phyloP scores from a whole-genome alignment of 2,888 invertebrate species.

The Strigamia crassipes region DNA sequence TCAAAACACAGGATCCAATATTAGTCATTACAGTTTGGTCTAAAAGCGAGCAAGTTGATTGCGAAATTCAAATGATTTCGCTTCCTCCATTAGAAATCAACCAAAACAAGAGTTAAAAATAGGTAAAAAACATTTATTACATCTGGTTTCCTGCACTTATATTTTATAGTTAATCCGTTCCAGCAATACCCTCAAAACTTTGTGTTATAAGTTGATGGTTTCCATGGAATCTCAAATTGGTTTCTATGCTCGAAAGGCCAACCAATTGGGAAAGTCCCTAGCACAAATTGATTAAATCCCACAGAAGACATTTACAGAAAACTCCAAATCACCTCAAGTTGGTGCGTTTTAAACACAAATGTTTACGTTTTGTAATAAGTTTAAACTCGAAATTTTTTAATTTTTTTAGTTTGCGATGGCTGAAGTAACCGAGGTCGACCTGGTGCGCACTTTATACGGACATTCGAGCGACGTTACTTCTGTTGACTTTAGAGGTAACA shows the following conservation, averaged over 20 bases:
- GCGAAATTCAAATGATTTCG: too few relatives aligned
- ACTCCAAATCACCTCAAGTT: too few relatives aligned
- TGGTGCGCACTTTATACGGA: slow-evolving; percentile 46
- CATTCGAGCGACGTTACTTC: slow-evolving; percentile 50
- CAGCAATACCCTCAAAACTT: neutral
- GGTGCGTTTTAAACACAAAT: too few relatives aligned
- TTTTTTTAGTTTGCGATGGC: neutral
- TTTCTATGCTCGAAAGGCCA: neutral
- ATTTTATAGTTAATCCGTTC: neutral
- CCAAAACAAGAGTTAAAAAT: too few relatives aligned
- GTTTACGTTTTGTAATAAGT: too few relatives aligned
- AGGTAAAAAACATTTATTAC: too few relatives aligned
- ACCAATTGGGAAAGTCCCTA: neutral
- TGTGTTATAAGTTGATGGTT: neutral
- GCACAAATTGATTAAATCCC: neutral
- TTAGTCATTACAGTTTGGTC: too few relatives aligned
- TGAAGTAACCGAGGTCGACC: slow-evolving; percentile 4
- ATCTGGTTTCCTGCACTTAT: neutral
- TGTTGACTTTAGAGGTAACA: slow-evolving; percentile 46
- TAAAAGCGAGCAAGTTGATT: too few relatives aligned
- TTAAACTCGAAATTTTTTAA: too few relatives aligned
- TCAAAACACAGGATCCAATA: too few relatives aligned
- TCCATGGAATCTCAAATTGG: neutral
- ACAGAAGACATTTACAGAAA: too few relatives aligned
- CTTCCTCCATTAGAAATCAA: too few relatives aligned